Evolutionary conservation across 2,113 vertebrate species (phyloP), one percentile per base, ranked within the genome.

Genomic region (Neodontobutis hainanensis): DNA sequence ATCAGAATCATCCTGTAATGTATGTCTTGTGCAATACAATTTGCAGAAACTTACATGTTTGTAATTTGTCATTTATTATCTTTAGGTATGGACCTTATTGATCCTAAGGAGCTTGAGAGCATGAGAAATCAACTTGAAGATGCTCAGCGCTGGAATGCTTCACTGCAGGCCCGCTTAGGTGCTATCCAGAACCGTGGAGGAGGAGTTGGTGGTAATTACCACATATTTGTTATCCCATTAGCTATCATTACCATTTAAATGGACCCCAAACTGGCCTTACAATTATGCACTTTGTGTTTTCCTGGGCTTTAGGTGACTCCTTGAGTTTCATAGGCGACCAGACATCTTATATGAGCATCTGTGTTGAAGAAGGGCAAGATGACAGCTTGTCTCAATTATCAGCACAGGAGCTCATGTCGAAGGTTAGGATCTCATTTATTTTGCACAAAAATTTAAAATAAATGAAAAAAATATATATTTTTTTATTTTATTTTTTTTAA

Each of bases 281-380:
- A n/a, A 38, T 36, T 1, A n/a, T 55, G 52, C 52, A 8, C 52
- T 53, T 27, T 55, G 56, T 64, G 58, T 84, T 85, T 0, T 82
- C 16, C 65, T 70, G 66, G 42, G 62, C 84, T 80, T 73, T 64
- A 97, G 97, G 92, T 55, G 95, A 98, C 75, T 92, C 93, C 0
- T 70, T 94, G 5, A 96, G 94, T 77, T 95, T 94, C 90, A 92
- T 94, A 70, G 94, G 94, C 11, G 95, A 98, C 81, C 96, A 97
- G 85, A 98, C 97, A 0, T 97, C 97, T 43, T 99, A 99, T 15
- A 93, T 99, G 92, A 99, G 96, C 75, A 97, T 99, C 85, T 97
- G 94, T 85, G 88, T 97, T 58, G 94, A 93, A 61, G 94, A 95
- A 32, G 90, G 73, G 16, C 88, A 90, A 63, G 92, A 89, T 57